Conservation (phyloP, 2,797 vertebrate species). For the Pelobates cultripes region DNA sequence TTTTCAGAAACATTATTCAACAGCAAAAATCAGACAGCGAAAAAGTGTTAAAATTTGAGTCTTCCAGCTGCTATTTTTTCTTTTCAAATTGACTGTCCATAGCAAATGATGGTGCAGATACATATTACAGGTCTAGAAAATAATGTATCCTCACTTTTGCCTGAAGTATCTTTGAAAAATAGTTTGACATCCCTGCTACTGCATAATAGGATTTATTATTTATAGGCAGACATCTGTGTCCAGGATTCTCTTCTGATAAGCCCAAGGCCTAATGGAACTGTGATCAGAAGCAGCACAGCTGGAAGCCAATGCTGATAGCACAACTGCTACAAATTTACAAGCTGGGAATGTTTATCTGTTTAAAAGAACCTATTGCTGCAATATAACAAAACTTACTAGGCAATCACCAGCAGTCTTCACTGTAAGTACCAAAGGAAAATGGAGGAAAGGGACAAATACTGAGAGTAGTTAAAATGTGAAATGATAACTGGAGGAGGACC, state of each 20-base stretch:
- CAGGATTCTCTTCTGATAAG: slow-evolving; percentile 51
- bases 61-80: background rate
- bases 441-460: slow-evolving; percentile 18
- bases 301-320: slow-evolving; percentile 46
- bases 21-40: background rate
- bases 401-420: slow-evolving; percentile 42
- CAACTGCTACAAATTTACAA: slow-evolving; percentile 31
- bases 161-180: slow-evolving; percentile 24
- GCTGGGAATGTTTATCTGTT: slow-evolving; percentile 10
- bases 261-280: slow-evolving; percentile 50
- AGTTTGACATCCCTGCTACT: slow-evolving; percentile 45
- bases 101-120: background rate
- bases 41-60: background rate
- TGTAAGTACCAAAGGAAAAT: slow-evolving; percentile 44
- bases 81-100: background rate
- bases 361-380: slow-evolving; percentile 36
- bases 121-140: slow-evolving; percentile 4
- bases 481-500: background rate
- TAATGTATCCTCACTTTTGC: slow-evolving; percentile 8
- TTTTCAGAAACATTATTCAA: too few species aligned
- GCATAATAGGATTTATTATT: slow-evolving; percentile 57
- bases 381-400: slow-evolving; percentile 47
- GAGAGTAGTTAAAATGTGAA: slow-evolving; percentile 14
- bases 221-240: slow-evolving; percentile 51
- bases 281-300: slow-evolving; percentile 32